Evolutionary conservation across 1,140 invertebrate species (phyloP).

Genomic region (Campodea augens): DNA sequence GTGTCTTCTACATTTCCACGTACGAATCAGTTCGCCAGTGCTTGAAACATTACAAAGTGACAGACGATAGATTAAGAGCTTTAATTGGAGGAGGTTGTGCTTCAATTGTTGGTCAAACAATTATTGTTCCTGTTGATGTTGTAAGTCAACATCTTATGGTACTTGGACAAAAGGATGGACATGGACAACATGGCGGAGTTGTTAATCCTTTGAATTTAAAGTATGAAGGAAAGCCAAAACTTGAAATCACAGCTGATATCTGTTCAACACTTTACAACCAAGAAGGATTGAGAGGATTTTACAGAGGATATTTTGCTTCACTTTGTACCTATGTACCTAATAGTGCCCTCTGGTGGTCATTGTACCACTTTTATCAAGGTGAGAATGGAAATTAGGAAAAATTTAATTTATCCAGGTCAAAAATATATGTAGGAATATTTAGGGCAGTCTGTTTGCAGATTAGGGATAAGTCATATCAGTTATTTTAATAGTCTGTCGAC

Average conservation of each 20-base stretch:
- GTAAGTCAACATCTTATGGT: conserved; percentile 95
- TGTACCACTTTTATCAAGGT: conserved; percentile 91
- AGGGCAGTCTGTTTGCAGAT: too few relatives aligned
- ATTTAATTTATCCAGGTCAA: too few relatives aligned
- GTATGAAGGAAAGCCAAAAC: conserved; percentile 31
- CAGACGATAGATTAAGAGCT: conserved; percentile 42
- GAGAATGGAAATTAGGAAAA: conserved; percentile 15
- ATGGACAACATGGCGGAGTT: conserved; percentile 5
- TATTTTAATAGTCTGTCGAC: too few relatives aligned
- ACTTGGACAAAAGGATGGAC: conserved; percentile 40
- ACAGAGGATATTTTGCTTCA: conserved; percentile 80
- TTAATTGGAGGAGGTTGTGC: conserved; percentile 68
- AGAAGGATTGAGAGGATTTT: conserved; percentile 75
- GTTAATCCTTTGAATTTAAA: conserved; percentile 22
- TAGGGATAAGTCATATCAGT: too few relatives aligned
- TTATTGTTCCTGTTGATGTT: conserved; percentile 91
- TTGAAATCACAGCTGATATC: conserved; percentile 46
- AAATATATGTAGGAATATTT: neutral
- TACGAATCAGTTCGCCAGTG: conserved; percentile 82
- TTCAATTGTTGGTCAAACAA: conserved; percentile 81
- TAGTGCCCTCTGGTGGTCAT: conserved; percentile 89
- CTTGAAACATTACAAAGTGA: conserved; percentile 36
- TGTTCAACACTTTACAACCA: conserved; percentile 48
- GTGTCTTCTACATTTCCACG: conserved; percentile 84
- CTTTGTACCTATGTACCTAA: conserved; percentile 84